Evolutionary conservation across 1,140 invertebrate genomes (phyloP).

Genomic region (Drosophila paulistorum): DNA sequence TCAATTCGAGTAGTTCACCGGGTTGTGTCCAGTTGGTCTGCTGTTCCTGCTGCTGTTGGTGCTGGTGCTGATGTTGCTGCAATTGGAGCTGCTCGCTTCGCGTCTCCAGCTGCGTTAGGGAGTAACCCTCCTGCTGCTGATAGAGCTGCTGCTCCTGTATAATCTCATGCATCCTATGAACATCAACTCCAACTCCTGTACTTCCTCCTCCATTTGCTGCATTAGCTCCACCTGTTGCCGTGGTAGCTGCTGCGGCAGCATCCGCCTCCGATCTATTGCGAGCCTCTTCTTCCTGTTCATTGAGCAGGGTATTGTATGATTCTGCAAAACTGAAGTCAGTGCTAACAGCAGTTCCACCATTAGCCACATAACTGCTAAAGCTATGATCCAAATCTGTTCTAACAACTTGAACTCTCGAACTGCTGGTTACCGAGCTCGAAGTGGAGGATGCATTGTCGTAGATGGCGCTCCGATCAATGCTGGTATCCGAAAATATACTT

Average conservation of each 20-base stretch:
- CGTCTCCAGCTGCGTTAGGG: constrained; percentile 76
- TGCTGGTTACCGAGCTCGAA: constrained; percentile 1
- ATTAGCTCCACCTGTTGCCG: constrained; percentile 15
- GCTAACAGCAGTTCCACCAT: not conserved
- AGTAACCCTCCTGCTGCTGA: constrained; percentile 79
- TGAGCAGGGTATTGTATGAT: constrained; percentile 74
- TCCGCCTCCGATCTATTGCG: constrained; percentile 23
- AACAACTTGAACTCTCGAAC: not conserved
- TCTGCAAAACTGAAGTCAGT: constrained; percentile 73
- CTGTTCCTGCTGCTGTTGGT: constrained; percentile 29
- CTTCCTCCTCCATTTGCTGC: constrained; percentile 34
- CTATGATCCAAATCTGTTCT: constrained; percentile 42
- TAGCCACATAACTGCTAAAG: constrained; percentile 35
- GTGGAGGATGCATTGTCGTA: constrained; percentile 18
- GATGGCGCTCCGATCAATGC: constrained; percentile 36
- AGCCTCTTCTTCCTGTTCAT: constrained; percentile 48
- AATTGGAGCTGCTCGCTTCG: constrained; percentile 66
- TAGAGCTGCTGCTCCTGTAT: constrained; percentile 76
- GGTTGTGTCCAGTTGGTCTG: constrained; percentile 27
- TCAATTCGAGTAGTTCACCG: constrained; percentile 59
- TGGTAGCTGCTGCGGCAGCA: constrained; percentile 9
- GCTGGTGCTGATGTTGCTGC: constrained; percentile 1
- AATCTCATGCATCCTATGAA: constrained; percentile 63
- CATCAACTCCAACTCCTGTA: constrained; percentile 32
- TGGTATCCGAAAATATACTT: constrained; percentile 20